Evolutionary conservation across 2,113 vertebrate genomes (phyloP), one percentile per base, ranked within the genome.

Genomic region (Galeopterus variegatus): DNA sequence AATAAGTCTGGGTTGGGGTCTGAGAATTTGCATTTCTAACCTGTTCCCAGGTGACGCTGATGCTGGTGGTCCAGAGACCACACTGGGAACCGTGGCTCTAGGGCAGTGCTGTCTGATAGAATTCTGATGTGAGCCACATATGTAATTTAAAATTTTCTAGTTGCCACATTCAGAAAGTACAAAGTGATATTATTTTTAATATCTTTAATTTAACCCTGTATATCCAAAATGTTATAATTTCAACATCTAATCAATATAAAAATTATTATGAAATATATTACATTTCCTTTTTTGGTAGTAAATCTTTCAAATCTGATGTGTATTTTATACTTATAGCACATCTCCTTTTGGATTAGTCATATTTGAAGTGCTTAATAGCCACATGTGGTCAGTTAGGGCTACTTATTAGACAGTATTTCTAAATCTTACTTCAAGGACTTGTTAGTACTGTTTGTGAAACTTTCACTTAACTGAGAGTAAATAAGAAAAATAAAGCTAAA

Each of bases 181-280:
- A 81, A 94, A 28, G n/a, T 64, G 45, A 90, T 26, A 36, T 56
- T 54, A 92, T 56, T 84, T 90, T 93, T 18, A 65, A 60, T 31
- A 69, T 52, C 3, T 80, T 95, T 80, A 54, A 65, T 76, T 70
- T 82, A 91, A 86, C 2, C 23, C 33, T 54, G 4, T 36, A 19
- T 89, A 50, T 50, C 5, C 48, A 76, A 95, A 90, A 84, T 84
- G 41, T 50, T 88, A 87, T 69, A 33, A 80, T 85, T 95, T 95
- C 28, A 83, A 67, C 17, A 90, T 45, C 18, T 36, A 73, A 54
- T 72, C 31, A 82, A 31, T 56, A 52, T 88, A 88, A 88, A 77
- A n/a, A 72, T 75, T 83, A 64, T 69, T 82, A 65, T 58, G 33
- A 82, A 82, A 75, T 60, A 14, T 77, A 24, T 60, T 41, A 14